A percentile compares a stretch with the other conserved stretches of the same genome.
phyloP scores from a whole-genome alignment of 2,113 vertebrate species.

The Cichladusa arquata region DNA sequence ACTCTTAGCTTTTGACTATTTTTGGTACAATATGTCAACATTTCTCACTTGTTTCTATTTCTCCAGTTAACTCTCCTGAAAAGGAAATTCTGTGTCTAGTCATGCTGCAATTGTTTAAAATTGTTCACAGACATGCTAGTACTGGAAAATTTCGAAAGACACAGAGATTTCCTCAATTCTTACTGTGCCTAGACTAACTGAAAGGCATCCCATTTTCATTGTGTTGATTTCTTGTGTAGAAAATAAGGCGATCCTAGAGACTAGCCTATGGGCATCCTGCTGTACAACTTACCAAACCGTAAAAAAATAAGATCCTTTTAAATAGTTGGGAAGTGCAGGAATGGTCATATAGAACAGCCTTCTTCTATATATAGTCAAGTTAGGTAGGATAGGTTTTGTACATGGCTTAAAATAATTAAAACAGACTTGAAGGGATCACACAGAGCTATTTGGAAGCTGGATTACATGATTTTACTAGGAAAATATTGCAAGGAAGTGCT shows the following conservation, averaged over 20 bases:
- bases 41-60: not conserved
- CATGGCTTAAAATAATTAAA: not conserved
- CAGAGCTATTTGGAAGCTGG: not conserved
- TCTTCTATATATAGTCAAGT: too few relatives aligned
- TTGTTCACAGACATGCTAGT: not conserved
- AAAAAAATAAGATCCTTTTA: not conserved
- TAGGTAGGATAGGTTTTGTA: not conserved
- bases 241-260: not conserved
- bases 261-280: not conserved
- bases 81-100: not conserved
- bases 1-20: not conserved
- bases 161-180: not conserved
- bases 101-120: not conserved
- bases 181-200: not conserved
- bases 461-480: not conserved
- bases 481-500: not conserved
- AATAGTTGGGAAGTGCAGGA: not conserved
- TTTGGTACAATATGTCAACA: not conserved
- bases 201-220: fast-evolving
- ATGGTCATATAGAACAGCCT: not conserved
- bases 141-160: not conserved
- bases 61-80: not conserved
- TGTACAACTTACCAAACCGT: not conserved
- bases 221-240: not conserved
- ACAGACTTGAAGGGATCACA: not conserved